A percentile compares a stretch with the other conserved stretches of the same genome.
These are phyloP conservation scores for Laticauda laticaudata DNA, from an alignment of 2,113 vertebrate genomes.

Conservation along the genomic window DNA sequence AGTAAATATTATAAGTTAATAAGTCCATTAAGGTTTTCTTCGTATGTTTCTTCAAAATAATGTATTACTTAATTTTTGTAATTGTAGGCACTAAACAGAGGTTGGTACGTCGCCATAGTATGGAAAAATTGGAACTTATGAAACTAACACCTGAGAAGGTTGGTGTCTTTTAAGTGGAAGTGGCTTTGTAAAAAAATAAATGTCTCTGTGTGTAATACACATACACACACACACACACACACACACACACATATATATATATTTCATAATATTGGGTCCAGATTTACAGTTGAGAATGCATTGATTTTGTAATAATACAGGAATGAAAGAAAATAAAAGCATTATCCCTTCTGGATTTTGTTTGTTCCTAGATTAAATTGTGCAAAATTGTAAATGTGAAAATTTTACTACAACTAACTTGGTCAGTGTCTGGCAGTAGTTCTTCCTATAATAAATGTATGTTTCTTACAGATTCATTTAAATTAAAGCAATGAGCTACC, in stretches of 20 bases:
- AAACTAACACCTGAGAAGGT: conserved; percentile 95
- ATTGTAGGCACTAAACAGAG: conserved; percentile 80
- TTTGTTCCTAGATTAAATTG: not conserved
- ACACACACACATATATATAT: too few relatives aligned
- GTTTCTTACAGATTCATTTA: not conserved
- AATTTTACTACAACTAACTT: not conserved
- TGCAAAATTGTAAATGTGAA: not conserved
- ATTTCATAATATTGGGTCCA: not conserved
- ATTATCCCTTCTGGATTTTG: not conserved
- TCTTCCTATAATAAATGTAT: not conserved
- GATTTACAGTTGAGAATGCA: not conserved
- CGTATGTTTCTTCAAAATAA: not conserved
- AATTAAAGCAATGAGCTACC: not conserved
- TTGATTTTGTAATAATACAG: not conserved
- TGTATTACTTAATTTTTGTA: conserved; percentile 26
- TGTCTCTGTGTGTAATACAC: not conserved
- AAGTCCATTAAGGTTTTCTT: not conserved
- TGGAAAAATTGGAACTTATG: conserved; percentile 98
- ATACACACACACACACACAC: too few relatives aligned
- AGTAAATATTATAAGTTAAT: not conserved
- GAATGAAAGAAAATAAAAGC: not conserved
- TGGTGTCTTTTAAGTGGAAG: conserved; percentile 35
- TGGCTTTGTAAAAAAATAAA: not conserved
- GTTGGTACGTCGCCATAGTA: conserved; percentile 86
- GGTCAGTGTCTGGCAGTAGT: not conserved